Evolutionary conservation across 1,140 invertebrate species (phyloP), one percentile per base, ranked within the genome.

Genomic region (Hirudo medicinalis): DNA sequence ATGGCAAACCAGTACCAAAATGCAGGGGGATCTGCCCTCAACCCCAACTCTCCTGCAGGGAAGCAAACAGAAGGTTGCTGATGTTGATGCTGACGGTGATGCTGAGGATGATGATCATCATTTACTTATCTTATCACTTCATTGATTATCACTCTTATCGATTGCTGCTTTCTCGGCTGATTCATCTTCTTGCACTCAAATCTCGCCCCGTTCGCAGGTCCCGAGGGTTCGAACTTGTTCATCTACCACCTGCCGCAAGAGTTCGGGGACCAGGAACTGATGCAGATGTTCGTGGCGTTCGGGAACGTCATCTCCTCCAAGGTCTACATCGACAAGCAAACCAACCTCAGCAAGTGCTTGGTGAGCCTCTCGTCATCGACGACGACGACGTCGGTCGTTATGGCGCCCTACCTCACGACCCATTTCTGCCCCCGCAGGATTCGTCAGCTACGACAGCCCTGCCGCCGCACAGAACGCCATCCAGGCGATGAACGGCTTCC

Each of bases 291-390:
- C 85, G 86, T 96, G 77, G 94, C 94, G 67, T 99, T 99, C 83
- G 96, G 96, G 76, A 96, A 94, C 82, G 94, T 99, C 79, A 97
- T 99, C 85, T 96, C 92, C 83, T 96, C 94, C 79, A 99, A 99
- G 87, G 96, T 99, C 74, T 99, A 98, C 85, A 97, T 99, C 78
- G 96, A 99, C 83, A 88, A 95, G 77, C 95, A 94, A 80, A 99
- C 96, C 76, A 99, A 99, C 86, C 95, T 99, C 84, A 97, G 94
- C 87, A 99, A 99, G 88, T 99, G 96, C 86, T 99, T 85, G 96
- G 96, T 98, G 86, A 88, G 89, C 13, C 11, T 49, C 9, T 49
- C 43, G 11, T 49, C 43, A 36, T 2, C 6, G 32, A 36, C 6
- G 32, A 36, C 6, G 32, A 36, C 32, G 6, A 6, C 32, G 6